phyloP scores from a whole-genome alignment of 2,888 invertebrate species.

The Creontiades dilutus region DNA sequence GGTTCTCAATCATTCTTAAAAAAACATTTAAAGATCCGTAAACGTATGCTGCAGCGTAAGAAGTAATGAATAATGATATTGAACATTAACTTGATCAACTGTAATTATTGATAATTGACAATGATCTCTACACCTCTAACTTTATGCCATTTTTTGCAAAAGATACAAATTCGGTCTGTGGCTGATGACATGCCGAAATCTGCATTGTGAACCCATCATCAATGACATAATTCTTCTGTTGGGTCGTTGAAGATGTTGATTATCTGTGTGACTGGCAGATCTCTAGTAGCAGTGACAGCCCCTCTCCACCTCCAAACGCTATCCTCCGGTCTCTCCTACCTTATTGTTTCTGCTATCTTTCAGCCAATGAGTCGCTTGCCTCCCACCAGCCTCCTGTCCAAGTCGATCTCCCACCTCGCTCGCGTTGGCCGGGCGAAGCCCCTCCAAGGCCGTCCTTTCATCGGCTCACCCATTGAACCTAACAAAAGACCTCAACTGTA shows the following conservation, averaged over 20 bases:
- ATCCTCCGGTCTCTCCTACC: constrained; percentile 34
- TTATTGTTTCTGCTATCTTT: constrained; percentile 41
- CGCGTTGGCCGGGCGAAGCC: constrained; percentile 24
- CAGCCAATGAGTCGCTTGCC: constrained; percentile 45
- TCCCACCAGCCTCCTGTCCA: neutral
- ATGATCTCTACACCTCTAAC: no score
- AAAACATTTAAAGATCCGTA: no score
- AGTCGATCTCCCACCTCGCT: constrained; percentile 6
- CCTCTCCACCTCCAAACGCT: neutral
- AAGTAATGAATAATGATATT: no score
- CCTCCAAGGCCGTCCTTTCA: constrained; percentile 41
- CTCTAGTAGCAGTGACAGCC: neutral
- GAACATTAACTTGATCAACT: no score
- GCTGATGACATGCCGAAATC: no score
- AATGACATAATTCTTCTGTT: neutral
- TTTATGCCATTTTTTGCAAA: no score
- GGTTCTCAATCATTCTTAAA: no score
- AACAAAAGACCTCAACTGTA: neutral
- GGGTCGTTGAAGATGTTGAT: constrained; percentile 42
- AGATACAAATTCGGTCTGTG: no score
- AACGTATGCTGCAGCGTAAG: no score
- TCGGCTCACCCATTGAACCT: constrained; percentile 30
- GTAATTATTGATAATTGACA: no score
- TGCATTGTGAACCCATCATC: neutral
- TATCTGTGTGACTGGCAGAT: neutral